Conservation (phyloP, 2,888 invertebrate genomes). For the Conomelus anceps region DNA sequence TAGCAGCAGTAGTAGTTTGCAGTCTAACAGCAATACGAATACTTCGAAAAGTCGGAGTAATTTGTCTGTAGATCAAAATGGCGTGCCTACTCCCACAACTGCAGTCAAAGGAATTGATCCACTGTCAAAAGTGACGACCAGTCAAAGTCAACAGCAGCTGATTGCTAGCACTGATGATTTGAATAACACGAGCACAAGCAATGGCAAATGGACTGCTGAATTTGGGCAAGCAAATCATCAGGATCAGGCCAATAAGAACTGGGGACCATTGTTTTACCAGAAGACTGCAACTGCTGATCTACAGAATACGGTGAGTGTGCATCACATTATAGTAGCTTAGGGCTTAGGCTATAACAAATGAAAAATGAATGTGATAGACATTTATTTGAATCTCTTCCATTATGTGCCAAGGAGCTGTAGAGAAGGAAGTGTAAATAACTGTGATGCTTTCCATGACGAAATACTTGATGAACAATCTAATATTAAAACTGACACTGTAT, state of each 20-base stretch:
- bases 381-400: too few species aligned
- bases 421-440: too few species aligned
- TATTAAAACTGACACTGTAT: too few species aligned
- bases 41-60: conserved; percentile 16
- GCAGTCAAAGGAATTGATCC: neutral
- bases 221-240: neutral
- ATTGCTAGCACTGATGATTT: conserved; percentile 4
- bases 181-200: conserved; percentile 15
- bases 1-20: neutral
- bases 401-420: too few species aligned
- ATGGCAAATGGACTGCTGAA: neutral
- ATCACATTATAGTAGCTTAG: neutral
- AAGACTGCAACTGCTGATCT: neutral
- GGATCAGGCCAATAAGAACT: conserved; percentile 9
- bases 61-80: conserved; percentile 17
- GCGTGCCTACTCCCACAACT: neutral
- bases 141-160: conserved; percentile 9
- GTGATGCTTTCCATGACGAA: too few species aligned
- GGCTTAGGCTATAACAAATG: too few species aligned
- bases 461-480: too few species aligned
- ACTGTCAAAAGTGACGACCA: neutral
- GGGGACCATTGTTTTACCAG: conserved; percentile 17
- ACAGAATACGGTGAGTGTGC: conserved; percentile 16
- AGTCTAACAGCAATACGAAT: conserved; percentile 15
- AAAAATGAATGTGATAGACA: too few species aligned